Evolutionary conservation across 2,113 vertebrate species (phyloP), one percentile per base, ranked within the genome.

Genomic region (Entelurus aequoreus): DNA sequence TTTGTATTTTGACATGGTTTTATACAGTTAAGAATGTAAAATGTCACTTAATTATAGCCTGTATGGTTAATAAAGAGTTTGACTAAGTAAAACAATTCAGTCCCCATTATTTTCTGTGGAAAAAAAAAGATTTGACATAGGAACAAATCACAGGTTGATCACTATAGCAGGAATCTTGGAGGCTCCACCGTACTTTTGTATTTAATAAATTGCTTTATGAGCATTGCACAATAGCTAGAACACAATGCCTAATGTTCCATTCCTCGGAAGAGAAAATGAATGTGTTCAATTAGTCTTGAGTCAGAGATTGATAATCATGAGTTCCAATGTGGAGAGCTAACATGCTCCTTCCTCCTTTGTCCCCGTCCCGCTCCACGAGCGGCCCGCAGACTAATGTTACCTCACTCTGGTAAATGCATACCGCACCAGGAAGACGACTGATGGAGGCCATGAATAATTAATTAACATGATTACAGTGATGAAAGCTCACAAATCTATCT

Each of bases 391-490:
- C 78, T 86, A 79, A 84, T 83, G 80, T 64, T 77, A 75, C 84
- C 66, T 15, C 60, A 74, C 58, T 62, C 81, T 86, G 79, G 78
- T 87, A 87, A 86, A 74, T 84, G 84, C 82, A 86, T 77, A 79
- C 82, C 84, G 81, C 79, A 86, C 75, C 77, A 84, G 80, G 83
- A 86, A 80, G 78, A 87, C 75, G 66, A 65, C 76, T 84, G 87
- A 86, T 83, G 76, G 82, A 87, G 65, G 50, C 77, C 63, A 81
- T 90, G 76, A 89, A 91, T 90, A 89, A 89, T 88, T 89, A 81
- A 91, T 61, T 63, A 84, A 65, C 78, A 78, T 88, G 87, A 90
- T 89, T 89, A 88, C 81, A 74, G 69, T 87, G 86, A 90, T 86
- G 82, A 86, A 90, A 84, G 88, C 72, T 62, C 76, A 67, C 64